These are phyloP conservation scores for Bos javanicus DNA, from an alignment of 2,113 vertebrate genomes.

Conservation along the genomic window DNA sequence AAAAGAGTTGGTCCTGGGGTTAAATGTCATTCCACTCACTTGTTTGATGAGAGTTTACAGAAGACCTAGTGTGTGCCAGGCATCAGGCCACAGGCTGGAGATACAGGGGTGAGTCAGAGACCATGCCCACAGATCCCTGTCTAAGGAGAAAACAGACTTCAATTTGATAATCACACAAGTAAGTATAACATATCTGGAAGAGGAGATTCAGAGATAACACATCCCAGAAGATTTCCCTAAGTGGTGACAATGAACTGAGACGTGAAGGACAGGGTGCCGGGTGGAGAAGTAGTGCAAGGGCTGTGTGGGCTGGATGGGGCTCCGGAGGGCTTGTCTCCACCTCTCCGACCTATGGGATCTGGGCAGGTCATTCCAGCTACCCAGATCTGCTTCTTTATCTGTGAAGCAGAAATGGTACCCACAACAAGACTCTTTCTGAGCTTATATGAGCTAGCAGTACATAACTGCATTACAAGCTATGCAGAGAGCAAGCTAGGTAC, in stretches of 20 bases:
- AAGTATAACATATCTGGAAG: background rate
- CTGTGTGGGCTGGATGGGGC: fast-evolving
- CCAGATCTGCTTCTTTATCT: background rate
- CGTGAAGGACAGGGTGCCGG: fast-evolving
- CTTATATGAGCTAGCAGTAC: background rate
- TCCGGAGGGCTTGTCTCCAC: fast-evolving
- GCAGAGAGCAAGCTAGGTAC: background rate
- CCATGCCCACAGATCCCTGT: too few species aligned
- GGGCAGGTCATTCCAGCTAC: fast-evolving
- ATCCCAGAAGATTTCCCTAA: too few species aligned
- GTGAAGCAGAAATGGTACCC: background rate
- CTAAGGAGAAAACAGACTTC: background rate
- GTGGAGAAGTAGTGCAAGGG: too few species aligned
- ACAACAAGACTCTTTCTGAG: too few species aligned
- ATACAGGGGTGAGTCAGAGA: background rate
- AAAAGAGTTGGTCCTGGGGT: background rate
- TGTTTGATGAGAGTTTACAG: background rate
- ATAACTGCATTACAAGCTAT: fast-evolving
- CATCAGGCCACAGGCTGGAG: background rate
- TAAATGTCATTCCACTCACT: background rate
- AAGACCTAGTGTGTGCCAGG: background rate
- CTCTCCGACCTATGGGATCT: background rate
- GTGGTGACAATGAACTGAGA: background rate
- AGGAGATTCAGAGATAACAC: background rate
- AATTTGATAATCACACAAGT: background rate